These are phyloP conservation scores for Charadrius vociferus DNA, from an alignment of 2,113 vertebrate species.

Conservation along the genomic window DNA sequence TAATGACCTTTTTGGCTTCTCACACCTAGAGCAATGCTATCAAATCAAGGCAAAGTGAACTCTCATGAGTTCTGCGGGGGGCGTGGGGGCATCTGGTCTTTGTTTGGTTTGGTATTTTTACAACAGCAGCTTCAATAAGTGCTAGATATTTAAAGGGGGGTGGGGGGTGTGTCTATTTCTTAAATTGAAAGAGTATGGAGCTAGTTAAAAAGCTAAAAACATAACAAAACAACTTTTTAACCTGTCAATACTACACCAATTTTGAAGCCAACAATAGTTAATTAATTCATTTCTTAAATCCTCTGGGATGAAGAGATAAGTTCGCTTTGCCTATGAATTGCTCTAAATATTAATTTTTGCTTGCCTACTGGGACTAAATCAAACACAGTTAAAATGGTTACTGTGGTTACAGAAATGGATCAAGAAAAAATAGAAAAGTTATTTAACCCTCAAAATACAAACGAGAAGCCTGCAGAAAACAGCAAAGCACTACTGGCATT, in stretches of 20 bases:
- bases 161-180: background rate
- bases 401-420: conserved; percentile 67
- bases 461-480: background rate
- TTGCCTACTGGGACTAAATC: conserved; percentile 57
- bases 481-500: background rate
- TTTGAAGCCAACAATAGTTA: conserved; percentile 42
- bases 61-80: background rate
- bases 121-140: background rate
- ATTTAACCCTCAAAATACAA: conserved; percentile 53
- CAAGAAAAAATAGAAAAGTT: background rate
- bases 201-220: background rate
- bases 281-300: conserved; percentile 40
- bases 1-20: background rate
- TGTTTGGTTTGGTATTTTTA: background rate
- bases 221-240: conserved; percentile 29
- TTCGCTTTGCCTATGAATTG: conserved; percentile 36
- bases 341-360: conserved; percentile 60
- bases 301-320: conserved; percentile 8
- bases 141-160: background rate
- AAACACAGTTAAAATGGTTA: conserved; percentile 71
- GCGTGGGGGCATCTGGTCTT: fast-evolving
- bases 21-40: background rate
- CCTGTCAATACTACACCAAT: background rate
- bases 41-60: background rate
- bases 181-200: background rate